Evolutionary conservation across 92 coral and sea anemone species (phyloP).

Genomic region (Desmophyllum pertusum): DNA sequence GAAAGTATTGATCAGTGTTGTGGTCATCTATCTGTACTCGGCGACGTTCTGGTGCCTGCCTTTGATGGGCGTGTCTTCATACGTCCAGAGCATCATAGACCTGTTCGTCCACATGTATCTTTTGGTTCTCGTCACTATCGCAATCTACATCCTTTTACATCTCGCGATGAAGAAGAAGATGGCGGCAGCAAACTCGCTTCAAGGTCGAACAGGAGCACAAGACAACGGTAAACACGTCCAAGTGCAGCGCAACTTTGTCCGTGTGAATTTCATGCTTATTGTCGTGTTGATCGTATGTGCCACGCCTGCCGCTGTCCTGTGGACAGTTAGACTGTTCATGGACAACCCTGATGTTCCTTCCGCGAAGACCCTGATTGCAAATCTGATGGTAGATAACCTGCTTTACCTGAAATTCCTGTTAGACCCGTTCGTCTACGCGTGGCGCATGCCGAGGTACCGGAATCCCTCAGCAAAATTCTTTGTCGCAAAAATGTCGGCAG

Average conservation of each 20-base stretch:
- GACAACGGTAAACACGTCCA: neutral
- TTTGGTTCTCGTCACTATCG: neutral
- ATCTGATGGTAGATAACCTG: slow-evolving; percentile 23
- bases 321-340: neutral
- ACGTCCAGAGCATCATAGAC: neutral
- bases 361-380: neutral
- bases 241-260: slow-evolving; percentile 25
- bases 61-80: slow-evolving; percentile 7
- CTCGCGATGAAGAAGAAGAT: slow-evolving; percentile 12
- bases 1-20: neutral
- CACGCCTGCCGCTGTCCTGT: neutral
- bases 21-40: neutral
- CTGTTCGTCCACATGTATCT: neutral
- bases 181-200: slow-evolving; percentile 16
- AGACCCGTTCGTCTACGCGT: slow-evolving; percentile 8
- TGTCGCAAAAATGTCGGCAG: neutral
- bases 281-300: neutral
- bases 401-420: slow-evolving; percentile 14
- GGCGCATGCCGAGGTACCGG: slow-evolving; percentile 17
- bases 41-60: neutral
- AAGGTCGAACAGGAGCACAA: neutral
- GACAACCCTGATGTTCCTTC: neutral
- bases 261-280: neutral
- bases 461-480: neutral
- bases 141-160: slow-evolving; percentile 10